Conservation (phyloP, 2,113 vertebrate genomes). For the Caracal caracal region DNA sequence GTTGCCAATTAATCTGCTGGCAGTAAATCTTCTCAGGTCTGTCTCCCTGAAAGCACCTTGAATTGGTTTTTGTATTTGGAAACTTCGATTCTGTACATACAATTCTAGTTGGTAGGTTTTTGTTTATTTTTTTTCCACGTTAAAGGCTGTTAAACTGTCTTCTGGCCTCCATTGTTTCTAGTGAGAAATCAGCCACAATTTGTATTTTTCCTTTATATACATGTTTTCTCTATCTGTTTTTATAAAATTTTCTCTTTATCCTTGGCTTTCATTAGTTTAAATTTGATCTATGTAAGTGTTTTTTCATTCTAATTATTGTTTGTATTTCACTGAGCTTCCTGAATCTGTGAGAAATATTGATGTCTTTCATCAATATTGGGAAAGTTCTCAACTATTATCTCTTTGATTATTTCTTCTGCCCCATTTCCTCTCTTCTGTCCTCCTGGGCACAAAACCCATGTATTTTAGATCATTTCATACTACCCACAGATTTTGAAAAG, state of each 20-base stretch:
- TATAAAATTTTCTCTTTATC: background rate
- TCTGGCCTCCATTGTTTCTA: background rate
- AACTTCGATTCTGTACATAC: background rate
- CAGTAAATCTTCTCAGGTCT: background rate
- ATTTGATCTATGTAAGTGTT: background rate
- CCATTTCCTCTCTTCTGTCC: background rate
- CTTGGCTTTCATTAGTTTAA: background rate
- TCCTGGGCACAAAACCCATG: background rate
- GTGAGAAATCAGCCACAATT: background rate
- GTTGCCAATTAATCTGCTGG: background rate
- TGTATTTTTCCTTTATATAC: background rate
- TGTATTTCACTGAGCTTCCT: background rate
- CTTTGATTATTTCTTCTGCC: background rate
- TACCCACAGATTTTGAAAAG: background rate
- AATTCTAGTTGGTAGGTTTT: background rate
- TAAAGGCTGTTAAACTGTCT: background rate
- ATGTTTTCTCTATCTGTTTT: background rate
- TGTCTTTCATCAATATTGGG: background rate
- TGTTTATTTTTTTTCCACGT: background rate
- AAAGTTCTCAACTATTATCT: background rate
- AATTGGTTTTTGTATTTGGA: background rate
- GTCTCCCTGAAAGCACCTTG: background rate
- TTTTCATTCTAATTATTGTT: background rate
- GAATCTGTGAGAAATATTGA: background rate
- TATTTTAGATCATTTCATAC: background rate